Conservation (phyloP, 2,797 vertebrate genomes). For the Sylvia borin region DNA sequence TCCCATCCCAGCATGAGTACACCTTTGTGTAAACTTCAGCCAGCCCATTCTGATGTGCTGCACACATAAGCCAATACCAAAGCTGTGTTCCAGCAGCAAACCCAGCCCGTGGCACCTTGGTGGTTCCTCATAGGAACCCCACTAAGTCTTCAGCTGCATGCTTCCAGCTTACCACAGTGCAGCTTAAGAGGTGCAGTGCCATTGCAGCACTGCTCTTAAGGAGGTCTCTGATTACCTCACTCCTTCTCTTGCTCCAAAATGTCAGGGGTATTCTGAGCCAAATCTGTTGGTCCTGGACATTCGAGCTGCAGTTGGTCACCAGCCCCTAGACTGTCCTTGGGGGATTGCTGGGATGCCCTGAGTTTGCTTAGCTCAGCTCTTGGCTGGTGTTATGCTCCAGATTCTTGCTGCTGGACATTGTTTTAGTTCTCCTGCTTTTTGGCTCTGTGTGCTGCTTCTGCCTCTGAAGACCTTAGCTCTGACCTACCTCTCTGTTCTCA, state of each 20-base stretch:
- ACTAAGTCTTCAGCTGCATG: not conserved
- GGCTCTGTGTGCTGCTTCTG: not conserved
- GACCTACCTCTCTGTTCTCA: not conserved
- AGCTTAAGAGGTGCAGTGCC: fast-evolving
- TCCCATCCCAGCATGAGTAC: not conserved
- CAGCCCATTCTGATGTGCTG: not conserved
- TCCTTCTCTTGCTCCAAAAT: not conserved
- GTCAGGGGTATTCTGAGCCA: not conserved
- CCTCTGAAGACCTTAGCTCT: not conserved
- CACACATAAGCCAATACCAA: not conserved
- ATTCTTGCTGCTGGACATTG: not conserved
- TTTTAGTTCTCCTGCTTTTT: not conserved
- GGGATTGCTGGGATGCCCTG: not conserved
- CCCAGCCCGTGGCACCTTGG: fast-evolving
- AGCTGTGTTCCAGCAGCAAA: not conserved
- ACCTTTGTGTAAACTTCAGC: not conserved
- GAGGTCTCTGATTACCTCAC: not conserved
- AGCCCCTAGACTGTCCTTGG: not conserved
- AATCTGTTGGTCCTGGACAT: not conserved
- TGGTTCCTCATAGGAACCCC: not conserved
- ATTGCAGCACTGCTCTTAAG: not conserved
- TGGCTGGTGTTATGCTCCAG: not conserved
- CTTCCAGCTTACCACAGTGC: not conserved
- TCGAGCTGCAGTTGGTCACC: fast-evolving
- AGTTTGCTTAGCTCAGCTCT: not conserved